Evolutionary conservation across 2,113 vertebrate genomes (phyloP).

Genomic region (Aegypius monachus): DNA sequence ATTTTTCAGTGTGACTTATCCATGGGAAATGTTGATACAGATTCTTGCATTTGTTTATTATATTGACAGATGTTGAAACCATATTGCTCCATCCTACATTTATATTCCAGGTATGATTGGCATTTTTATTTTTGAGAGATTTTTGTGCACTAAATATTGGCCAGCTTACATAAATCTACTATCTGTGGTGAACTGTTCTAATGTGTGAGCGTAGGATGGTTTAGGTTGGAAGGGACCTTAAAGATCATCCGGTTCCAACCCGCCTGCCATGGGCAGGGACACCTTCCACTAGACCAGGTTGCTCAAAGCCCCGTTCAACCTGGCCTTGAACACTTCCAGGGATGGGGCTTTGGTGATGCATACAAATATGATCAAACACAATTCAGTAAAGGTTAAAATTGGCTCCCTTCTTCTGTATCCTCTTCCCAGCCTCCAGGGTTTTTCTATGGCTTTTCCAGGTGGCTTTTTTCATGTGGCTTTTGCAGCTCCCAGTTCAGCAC

Average conservation of each 20-base stretch:
- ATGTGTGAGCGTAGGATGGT: too few relatives aligned
- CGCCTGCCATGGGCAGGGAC: too few relatives aligned
- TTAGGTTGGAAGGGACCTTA: too few relatives aligned
- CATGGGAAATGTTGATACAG: background rate
- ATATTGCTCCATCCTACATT: fast-evolving
- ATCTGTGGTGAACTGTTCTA: background rate
- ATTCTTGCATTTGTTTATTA: background rate
- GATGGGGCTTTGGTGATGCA: too few relatives aligned
- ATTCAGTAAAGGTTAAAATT: background rate
- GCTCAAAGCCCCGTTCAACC: too few relatives aligned
- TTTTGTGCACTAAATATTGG: background rate
- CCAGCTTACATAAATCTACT: background rate
- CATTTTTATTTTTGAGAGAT: background rate
- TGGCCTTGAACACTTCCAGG: too few relatives aligned
- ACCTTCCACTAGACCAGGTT: too few relatives aligned
- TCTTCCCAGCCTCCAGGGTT: background rate
- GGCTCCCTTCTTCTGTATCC: background rate
- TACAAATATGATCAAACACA: too few relatives aligned
- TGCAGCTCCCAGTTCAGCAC: background rate
- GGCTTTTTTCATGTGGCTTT: background rate
- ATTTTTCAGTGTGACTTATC: background rate
- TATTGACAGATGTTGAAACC: background rate
- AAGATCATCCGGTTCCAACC: too few relatives aligned
- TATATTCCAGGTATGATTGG: background rate
- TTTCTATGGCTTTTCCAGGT: background rate